A percentile compares a stretch with the other conserved stretches of the same genome.
Evolutionary conservation across 2,113 vertebrate species (phyloP).

Genomic region (Castor canadensis): DNA sequence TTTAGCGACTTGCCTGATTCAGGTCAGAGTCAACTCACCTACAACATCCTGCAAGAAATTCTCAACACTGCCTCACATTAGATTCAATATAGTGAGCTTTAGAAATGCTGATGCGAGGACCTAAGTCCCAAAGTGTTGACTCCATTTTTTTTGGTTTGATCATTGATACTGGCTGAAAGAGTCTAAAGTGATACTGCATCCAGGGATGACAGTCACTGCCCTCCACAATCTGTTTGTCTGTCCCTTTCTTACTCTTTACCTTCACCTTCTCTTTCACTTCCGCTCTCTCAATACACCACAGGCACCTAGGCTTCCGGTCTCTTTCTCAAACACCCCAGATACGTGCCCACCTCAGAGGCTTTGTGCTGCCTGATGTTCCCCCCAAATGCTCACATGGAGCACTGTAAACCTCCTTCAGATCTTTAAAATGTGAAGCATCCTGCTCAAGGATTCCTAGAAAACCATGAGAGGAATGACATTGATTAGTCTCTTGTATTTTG

Average conservation of each 20-base stretch:
- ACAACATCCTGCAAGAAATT: background rate
- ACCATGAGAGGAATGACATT: conserved; percentile 5
- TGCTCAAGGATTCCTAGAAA: background rate
- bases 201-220: background rate
- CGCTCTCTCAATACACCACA: background rate
- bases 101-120: background rate
- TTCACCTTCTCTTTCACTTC: background rate
- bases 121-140: background rate
- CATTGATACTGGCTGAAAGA: background rate
- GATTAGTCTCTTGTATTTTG: background rate
- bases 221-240: background rate
- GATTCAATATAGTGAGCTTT: background rate
- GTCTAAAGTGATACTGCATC: background rate
- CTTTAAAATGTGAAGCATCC: conserved; percentile 6
- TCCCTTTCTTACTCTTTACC: background rate
- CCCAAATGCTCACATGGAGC: background rate
- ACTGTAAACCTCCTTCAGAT: background rate
- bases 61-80: background rate
- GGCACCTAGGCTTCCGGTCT: background rate
- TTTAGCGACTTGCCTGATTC: background rate
- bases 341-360: background rate
- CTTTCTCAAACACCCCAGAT: background rate
- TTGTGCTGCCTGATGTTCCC: background rate
- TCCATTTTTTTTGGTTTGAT: background rate
- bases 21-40: background rate